Conservation (phyloP, 1,140 invertebrate genomes). For the Zaprionus tsacasi region DNA sequence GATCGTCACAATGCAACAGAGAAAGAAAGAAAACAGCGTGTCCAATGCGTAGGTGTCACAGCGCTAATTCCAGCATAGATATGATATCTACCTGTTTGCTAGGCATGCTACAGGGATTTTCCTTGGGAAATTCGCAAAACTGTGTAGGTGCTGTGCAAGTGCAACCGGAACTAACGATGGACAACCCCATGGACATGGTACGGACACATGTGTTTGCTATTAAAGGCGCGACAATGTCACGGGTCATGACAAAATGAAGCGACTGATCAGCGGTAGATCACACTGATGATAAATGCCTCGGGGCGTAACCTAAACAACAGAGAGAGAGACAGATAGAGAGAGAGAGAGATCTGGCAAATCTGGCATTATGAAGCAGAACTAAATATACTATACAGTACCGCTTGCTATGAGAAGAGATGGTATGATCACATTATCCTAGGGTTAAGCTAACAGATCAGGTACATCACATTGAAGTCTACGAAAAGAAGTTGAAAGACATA, state of each 20-base stretch:
- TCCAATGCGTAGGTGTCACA: slow-evolving; percentile 35
- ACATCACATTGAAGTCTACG: not conserved
- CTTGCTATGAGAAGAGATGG: not conserved
- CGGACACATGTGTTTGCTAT: slow-evolving; percentile 48
- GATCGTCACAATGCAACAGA: slow-evolving; percentile 15
- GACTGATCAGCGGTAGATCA: slow-evolving; percentile 26
- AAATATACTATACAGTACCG: slow-evolving; percentile 1
- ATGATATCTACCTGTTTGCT: slow-evolving; percentile 23
- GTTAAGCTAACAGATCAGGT: not conserved
- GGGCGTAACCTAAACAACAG: not conserved
- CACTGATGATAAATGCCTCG: slow-evolving; percentile 11
- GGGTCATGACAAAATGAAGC: slow-evolving; percentile 25
- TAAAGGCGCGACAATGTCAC: slow-evolving; percentile 63
- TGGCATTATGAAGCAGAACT: slow-evolving; percentile 39
- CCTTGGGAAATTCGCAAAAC: slow-evolving; percentile 50
- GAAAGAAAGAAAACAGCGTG: slow-evolving; percentile 9
- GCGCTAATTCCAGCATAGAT: slow-evolving; percentile 47
- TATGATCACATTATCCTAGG: not conserved
- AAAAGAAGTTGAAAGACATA: too few species aligned
- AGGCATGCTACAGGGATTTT: slow-evolving; percentile 8
- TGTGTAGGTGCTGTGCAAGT: slow-evolving; percentile 39
- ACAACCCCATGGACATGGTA: slow-evolving; percentile 2
- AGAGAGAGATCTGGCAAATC: not conserved
- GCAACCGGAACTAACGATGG: slow-evolving; percentile 39
- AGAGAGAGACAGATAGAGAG: too few species aligned